Evolutionary conservation across 2,113 vertebrate genomes (phyloP).

Genomic region (Gambusia affinis): DNA sequence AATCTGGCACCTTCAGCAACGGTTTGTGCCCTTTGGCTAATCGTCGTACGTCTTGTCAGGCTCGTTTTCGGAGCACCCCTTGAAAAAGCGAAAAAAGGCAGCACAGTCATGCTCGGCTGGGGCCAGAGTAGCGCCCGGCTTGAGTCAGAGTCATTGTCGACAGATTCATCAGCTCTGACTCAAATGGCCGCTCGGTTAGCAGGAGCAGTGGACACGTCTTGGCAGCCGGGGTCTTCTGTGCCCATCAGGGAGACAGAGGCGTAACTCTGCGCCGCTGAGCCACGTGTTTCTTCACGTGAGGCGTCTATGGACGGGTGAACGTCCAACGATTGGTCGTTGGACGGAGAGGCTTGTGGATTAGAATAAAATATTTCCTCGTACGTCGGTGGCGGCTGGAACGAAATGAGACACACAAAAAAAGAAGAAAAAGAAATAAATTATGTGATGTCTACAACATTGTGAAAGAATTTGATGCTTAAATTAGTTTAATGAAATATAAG

Average conservation of each 20-base stretch:
- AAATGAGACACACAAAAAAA: not conserved
- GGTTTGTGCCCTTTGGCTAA: too few relatives aligned
- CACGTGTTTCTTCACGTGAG: slow-evolving; percentile 14
- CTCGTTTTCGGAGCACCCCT: too few relatives aligned
- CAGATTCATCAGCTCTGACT: slow-evolving; percentile 18
- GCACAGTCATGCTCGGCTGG: not conserved
- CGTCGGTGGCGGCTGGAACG: slow-evolving; percentile 72
- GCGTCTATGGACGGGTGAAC: slow-evolving; percentile 19
- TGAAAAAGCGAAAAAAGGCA: not conserved
- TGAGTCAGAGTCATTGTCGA: slow-evolving; percentile 12
- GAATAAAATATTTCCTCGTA: slow-evolving; percentile 74
- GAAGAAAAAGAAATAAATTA: too few relatives aligned
- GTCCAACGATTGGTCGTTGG: slow-evolving; percentile 22
- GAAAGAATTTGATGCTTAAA: not conserved
- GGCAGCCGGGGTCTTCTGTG: not conserved
- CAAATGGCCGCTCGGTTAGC: slow-evolving; percentile 2
- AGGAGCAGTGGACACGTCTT: not conserved
- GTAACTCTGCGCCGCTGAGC: not conserved
- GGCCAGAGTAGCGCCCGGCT: not conserved
- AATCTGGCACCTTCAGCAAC: too few relatives aligned
- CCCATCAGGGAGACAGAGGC: slow-evolving; percentile 5
- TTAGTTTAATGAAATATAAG: not conserved
- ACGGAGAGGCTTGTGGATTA: slow-evolving; percentile 32
- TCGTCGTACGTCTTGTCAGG: too few relatives aligned
- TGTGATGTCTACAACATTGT: not conserved